phyloP scores from a whole-genome alignment of 1,140 invertebrate species.

The Odontomachus brunneus region DNA sequence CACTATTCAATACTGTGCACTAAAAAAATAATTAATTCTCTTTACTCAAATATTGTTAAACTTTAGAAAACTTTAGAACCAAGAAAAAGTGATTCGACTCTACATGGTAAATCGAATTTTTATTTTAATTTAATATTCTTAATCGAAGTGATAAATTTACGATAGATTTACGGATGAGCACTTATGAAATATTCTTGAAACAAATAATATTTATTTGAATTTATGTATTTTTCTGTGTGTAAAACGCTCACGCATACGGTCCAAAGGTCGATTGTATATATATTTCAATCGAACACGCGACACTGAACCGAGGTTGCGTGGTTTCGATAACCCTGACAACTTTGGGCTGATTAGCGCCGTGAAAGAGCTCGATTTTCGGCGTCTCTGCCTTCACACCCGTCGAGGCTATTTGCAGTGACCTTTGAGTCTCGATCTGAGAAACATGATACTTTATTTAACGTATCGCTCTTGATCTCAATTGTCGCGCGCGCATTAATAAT shows the following conservation, averaged over 20 bases:
- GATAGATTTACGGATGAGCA: too few species aligned
- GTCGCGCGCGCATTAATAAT: not conserved
- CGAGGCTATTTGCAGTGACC: not conserved
- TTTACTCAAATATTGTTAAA: too few species aligned
- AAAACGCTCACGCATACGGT: conserved; percentile 17
- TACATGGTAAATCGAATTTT: too few species aligned
- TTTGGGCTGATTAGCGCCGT: conserved; percentile 30
- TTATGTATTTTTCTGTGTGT: too few species aligned
- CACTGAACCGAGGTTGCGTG: conserved; percentile 35
- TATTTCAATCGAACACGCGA: conserved; percentile 25
- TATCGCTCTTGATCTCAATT: not conserved
- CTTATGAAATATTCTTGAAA: too few species aligned
- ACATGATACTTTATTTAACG: not conserved
- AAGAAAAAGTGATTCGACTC: too few species aligned
- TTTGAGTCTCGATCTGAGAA: not conserved
- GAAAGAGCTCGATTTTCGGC: not conserved
- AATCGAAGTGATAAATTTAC: too few species aligned
- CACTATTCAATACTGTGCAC: too few species aligned
- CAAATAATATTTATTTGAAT: too few species aligned
- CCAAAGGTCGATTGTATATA: not conserved
- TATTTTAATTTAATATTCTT: too few species aligned
- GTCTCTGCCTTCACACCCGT: not conserved
- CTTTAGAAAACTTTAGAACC: too few species aligned
- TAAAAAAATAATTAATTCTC: too few species aligned
- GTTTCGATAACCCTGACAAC: conserved; percentile 48